Evolutionary conservation across 2,113 vertebrate species (phyloP).

Genomic region (Oostethus manadensis): DNA sequence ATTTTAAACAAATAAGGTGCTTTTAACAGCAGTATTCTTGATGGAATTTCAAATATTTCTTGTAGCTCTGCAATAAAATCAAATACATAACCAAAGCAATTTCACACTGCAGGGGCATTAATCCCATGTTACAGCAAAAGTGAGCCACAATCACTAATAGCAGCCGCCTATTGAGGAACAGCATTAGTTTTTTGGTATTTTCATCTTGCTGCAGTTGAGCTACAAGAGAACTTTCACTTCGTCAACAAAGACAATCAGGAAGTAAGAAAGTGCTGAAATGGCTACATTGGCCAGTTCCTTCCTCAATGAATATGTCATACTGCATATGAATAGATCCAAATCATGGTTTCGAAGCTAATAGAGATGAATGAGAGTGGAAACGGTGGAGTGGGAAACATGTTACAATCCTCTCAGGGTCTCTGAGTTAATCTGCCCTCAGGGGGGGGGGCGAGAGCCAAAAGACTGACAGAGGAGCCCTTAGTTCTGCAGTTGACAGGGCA

Average conservation of each 20-base stretch:
- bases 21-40: no score
- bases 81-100: no score
- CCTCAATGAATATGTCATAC: no score
- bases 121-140: no score
- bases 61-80: no score
- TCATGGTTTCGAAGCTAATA: not conserved
- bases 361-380: not conserved
- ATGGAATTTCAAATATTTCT: no score
- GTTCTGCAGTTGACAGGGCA: conserved; percentile 30
- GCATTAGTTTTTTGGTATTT: no score
- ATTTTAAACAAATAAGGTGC: no score
- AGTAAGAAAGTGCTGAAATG: not conserved
- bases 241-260: not conserved
- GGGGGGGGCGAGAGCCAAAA: conserved; percentile 14
- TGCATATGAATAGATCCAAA: not conserved
- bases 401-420: conserved; percentile 14
- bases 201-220: not conserved
- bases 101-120: no score
- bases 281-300: not conserved
- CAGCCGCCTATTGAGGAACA: no score
- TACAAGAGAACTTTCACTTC: not conserved
- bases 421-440: conserved; percentile 17
- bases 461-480: conserved; percentile 38
- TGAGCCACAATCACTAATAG: no score
- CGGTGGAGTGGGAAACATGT: conserved; percentile 3